Evolutionary conservation across 1,140 invertebrate species (phyloP).

Genomic region (Anastatus disparis): DNA sequence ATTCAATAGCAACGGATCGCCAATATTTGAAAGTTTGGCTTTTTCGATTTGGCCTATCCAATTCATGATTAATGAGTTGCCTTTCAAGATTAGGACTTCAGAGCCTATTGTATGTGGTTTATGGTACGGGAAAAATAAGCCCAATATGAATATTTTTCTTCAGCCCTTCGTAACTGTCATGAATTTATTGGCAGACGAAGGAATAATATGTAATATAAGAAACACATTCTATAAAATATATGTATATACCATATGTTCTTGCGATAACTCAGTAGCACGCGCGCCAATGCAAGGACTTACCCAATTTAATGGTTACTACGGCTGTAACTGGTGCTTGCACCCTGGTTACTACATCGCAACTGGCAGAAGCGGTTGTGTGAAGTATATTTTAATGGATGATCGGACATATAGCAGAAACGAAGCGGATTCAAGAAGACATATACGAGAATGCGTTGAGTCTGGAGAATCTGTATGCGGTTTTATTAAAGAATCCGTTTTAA

Average conservation of each 20-base stretch:
- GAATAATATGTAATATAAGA: too few relatives aligned
- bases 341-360: neutral
- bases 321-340: too few relatives aligned
- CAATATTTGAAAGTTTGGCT: constrained; percentile 24
- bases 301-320: too few relatives aligned
- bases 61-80: constrained; percentile 41
- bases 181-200: too few relatives aligned
- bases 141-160: too few relatives aligned
- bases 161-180: constrained; percentile 32
- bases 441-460: constrained; percentile 1
- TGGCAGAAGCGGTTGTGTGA: neutral
- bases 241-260: too few relatives aligned
- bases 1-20: constrained; percentile 38
- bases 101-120: too few relatives aligned
- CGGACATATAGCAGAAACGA: constrained; percentile 10
- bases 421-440: constrained; percentile 1
- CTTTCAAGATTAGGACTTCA: constrained; percentile 36
- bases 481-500: constrained; percentile 25
- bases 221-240: too few relatives aligned
- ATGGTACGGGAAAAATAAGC: too few relatives aligned
- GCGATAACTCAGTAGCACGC: too few relatives aligned
- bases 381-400: constrained; percentile 23
- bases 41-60: constrained; percentile 36
- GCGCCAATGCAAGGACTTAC: too few relatives aligned
- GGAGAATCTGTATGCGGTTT: constrained; percentile 34